These are phyloP conservation scores for Chaetodon trifasciatus DNA, from an alignment of 2,797 vertebrate genomes.

Conservation along the genomic window DNA sequence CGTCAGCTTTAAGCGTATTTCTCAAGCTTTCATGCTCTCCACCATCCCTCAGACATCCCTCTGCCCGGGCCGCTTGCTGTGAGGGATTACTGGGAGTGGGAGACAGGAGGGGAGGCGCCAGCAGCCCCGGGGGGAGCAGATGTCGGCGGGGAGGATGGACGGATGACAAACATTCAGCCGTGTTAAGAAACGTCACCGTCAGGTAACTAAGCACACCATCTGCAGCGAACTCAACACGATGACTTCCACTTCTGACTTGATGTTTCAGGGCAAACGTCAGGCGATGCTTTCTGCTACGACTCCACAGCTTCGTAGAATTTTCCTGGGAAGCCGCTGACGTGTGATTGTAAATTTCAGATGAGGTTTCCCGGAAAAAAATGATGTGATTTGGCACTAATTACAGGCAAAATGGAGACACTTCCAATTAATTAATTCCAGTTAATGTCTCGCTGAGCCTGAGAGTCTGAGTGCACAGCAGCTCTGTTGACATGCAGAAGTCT, in stretches of 20 bases:
- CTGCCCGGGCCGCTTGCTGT: not conserved
- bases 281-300: not conserved
- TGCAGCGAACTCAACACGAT: no score
- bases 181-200: not conserved
- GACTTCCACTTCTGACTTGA: not conserved
- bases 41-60: constrained; percentile 12
- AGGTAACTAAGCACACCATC: not conserved
- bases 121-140: constrained; percentile 17
- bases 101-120: constrained; percentile 7
- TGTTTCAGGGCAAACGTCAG: not conserved
- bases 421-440: constrained; percentile 29
- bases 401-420: constrained; percentile 4
- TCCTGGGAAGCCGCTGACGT: constrained; percentile 4
- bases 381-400: constrained; percentile 44
- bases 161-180: not conserved
- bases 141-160: not conserved
- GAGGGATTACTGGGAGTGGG: constrained; percentile 8
- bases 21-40: constrained; percentile 8
- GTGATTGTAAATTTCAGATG: not conserved
- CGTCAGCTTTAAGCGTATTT: not conserved
- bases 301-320: not conserved
- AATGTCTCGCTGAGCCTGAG: constrained; percentile 12
- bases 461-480: constrained; percentile 1
- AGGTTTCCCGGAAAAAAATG: constrained; percentile 18
- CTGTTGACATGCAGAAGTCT: not conserved